These are phyloP conservation scores for Tragelaphus scriptus DNA, from an alignment of 2,113 vertebrate genomes.

Conservation along the genomic window DNA sequence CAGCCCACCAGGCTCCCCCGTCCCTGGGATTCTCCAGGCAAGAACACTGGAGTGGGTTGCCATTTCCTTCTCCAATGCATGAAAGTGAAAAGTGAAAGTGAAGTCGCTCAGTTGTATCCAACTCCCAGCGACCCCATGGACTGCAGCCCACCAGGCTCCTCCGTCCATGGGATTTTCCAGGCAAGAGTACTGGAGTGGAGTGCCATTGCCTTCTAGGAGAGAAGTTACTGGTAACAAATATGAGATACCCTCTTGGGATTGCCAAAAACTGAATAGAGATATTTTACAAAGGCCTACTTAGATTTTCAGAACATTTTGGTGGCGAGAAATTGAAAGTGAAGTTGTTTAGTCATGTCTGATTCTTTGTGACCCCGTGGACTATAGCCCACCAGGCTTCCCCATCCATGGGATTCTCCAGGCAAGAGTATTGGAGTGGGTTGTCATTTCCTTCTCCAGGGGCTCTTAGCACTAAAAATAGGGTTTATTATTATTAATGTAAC, in stretches of 20 bases:
- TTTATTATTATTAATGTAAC: neutral
- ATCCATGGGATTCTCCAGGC: neutral
- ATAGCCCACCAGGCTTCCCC: neutral
- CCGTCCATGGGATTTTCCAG: too few species aligned
- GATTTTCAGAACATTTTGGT: neutral
- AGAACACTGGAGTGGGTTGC: too few species aligned
- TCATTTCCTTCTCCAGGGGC: neutral
- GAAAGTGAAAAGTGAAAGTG: too few species aligned
- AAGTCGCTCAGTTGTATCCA: too few species aligned
- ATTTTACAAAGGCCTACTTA: neutral
- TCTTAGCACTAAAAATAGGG: neutral
- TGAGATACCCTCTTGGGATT: neutral
- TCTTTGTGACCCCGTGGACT: neutral
- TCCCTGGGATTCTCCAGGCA: too few species aligned
- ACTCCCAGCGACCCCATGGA: too few species aligned
- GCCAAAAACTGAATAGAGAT: neutral
- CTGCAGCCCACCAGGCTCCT: too few species aligned
- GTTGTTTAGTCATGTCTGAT: accelerated
- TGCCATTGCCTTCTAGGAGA: neutral
- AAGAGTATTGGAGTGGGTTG: neutral
- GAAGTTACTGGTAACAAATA: neutral
- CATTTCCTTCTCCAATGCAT: too few species aligned
- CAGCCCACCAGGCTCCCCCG: too few species aligned
- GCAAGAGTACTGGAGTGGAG: too few species aligned
- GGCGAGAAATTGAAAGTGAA: neutral